phyloP scores from a whole-genome alignment of 2,888 invertebrate species.

The Sphaerophoria taeniata region DNA sequence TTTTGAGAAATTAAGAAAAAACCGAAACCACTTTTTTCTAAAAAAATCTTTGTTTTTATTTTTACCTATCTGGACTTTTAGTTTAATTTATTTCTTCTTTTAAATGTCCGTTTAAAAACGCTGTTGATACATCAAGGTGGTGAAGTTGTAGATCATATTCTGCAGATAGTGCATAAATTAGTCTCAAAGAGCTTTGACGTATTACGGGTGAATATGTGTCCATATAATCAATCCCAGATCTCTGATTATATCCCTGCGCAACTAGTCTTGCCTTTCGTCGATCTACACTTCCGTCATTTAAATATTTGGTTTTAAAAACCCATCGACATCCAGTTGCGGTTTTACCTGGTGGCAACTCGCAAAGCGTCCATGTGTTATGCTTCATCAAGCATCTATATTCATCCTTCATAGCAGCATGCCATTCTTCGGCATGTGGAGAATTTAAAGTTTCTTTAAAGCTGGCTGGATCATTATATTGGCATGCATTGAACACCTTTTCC shows the following conservation, averaged over 20 bases:
- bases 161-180: slow-evolving; percentile 52
- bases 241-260: slow-evolving; percentile 18
- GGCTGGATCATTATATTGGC: slow-evolving; percentile 1
- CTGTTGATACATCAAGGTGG: slow-evolving; percentile 27
- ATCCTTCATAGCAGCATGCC: slow-evolving; percentile 67
- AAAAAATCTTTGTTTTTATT: too few species aligned
- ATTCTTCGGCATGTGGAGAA: background rate
- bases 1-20: too few species aligned
- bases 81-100: slow-evolving; percentile 10
- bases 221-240: background rate
- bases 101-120: slow-evolving; percentile 43
- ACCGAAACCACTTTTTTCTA: too few species aligned
- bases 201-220: slow-evolving; percentile 11
- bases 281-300: slow-evolving; percentile 6
- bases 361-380: slow-evolving; percentile 66
- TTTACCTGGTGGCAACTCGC: slow-evolving; percentile 31
- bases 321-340: slow-evolving; percentile 16
- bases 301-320: slow-evolving; percentile 43
- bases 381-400: slow-evolving; percentile 68
- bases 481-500: background rate
- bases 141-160: slow-evolving; percentile 48
- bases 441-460: slow-evolving; percentile 14
- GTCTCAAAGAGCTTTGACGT: slow-evolving; percentile 45
- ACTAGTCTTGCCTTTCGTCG: slow-evolving; percentile 34
- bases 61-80: too few species aligned